phyloP scores from a whole-genome alignment of 1,140 invertebrate species.

The Trichonephila clavata region DNA sequence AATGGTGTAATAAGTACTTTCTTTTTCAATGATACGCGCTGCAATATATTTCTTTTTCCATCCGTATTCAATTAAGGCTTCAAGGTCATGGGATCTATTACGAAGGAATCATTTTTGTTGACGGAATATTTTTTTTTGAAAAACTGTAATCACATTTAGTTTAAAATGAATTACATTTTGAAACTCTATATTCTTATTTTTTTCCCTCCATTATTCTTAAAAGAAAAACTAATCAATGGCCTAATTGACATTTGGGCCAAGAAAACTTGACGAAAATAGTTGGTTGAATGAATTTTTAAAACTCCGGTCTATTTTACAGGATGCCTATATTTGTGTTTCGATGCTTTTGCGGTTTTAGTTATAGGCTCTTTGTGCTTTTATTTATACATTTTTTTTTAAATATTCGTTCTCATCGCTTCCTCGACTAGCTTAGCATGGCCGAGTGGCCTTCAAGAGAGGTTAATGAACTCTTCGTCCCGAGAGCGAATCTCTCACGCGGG shows the following conservation, averaged over 20 bases:
- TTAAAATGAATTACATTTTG: background rate
- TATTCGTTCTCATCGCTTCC: background rate
- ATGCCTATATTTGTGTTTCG: slow-evolving; percentile 6
- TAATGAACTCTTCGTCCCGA: slow-evolving; percentile 49
- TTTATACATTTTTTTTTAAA: too few relatives aligned
- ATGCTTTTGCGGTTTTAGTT: slow-evolving; percentile 32
- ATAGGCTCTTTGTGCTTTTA: background rate
- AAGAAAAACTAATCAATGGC: background rate
- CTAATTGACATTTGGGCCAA: slow-evolving; percentile 8
- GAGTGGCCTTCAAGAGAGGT: slow-evolving; percentile 70
- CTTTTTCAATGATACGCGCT: too few relatives aligned
- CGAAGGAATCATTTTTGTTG: background rate
- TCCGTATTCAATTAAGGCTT: background rate
- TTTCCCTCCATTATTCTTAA: too few relatives aligned
- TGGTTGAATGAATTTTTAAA: background rate
- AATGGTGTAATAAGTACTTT: too few relatives aligned
- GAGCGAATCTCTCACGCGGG: slow-evolving; percentile 65
- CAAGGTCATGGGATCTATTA: background rate
- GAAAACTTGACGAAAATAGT: slow-evolving; percentile 1
- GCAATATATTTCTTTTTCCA: background rate
- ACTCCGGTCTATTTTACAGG: background rate
- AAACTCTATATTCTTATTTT: background rate
- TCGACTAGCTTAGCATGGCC: slow-evolving; percentile 60
- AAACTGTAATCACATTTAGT: too few relatives aligned
- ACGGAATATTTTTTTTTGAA: background rate